Base-by-base conservation (phyloP, 2,113 vertebrate genomes). In the Takifugu flavidus region DNA sequence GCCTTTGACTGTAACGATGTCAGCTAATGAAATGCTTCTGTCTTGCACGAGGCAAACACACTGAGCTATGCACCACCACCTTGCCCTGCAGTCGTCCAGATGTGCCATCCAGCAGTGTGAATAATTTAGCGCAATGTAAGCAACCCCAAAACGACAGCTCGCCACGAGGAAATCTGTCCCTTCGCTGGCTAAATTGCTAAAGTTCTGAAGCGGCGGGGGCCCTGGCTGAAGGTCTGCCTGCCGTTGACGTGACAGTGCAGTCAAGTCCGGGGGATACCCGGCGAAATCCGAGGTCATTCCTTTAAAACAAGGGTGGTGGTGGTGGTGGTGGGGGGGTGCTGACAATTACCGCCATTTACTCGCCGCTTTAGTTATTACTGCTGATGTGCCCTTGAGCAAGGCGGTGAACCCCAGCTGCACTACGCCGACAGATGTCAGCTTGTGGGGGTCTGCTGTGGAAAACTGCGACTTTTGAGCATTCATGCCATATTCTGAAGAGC, bases 171-270 rank as follows among this genome's bases (percentile, higher is more conserved):
- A 31, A 6, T 6, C 29, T 31, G 29, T 31, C 29, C 7, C 2
- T 31, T 20, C 20, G 20, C 20, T 20, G 20, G 20, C 20, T 20
- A 20, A 31, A 31, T 31, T 31, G 29, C 29, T 31, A 31, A 31
- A 31, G 5, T 31, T 31, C 29, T 31, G 29, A 31, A 31, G 3
- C 29, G 29, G 7, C 4, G 29, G 29, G 2, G 29, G 29, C 44
- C 55, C 45, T 54, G 62, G 46, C 61, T 70, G 69, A 12, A 28
- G 34, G 55, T 43, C 27, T 75, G 61, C 50, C 15, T 20, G 34
- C 88, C 92, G 89, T 90, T 92, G 90, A 93, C 91, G 92, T 86
- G 90, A 89, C 88, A 86, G 85, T 78, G 89, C 27, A 42, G 51
- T 49, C 6, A 25, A 5, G 29, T 31, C 29, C 7, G 29, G 51